A percentile compares a stretch with the other conserved stretches of the same genome.
These are phyloP conservation scores for Drosophila subquinaria DNA, from an alignment of 2,888 invertebrate genomes.

Conservation along the genomic window DNA sequence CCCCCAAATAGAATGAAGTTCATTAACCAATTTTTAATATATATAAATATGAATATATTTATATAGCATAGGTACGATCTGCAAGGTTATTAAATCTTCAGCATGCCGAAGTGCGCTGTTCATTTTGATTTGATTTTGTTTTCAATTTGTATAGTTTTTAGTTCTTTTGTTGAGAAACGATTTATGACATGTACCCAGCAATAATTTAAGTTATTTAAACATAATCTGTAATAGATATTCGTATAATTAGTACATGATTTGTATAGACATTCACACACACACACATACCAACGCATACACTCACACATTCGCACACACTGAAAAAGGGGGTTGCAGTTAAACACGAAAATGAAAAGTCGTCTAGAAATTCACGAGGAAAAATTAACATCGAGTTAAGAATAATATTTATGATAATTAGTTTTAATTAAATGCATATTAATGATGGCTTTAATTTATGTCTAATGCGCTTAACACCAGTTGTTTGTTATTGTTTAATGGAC, in stretches of 20 bases:
- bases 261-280: constrained; percentile 47
- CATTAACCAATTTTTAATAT: no score
- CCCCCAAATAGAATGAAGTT: neutral
- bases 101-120: constrained; percentile 22
- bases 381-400: constrained; percentile 41
- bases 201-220: constrained; percentile 40
- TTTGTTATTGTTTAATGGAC: constrained; percentile 14
- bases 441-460: constrained; percentile 37
- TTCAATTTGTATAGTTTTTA: constrained; percentile 35
- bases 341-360: constrained; percentile 33
- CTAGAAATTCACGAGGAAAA: constrained; percentile 34
- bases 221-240: constrained; percentile 49
- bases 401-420: constrained; percentile 38
- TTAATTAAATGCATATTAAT: constrained; percentile 61
- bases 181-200: constrained; percentile 63
- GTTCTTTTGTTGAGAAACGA: constrained; percentile 54
- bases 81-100: constrained; percentile 17
- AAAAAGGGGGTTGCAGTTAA: constrained; percentile 48
- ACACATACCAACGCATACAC: constrained; percentile 18
- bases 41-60: neutral
- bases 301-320: constrained; percentile 26
- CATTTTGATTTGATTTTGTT: constrained; percentile 31
- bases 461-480: constrained; percentile 42
- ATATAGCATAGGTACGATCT: neutral
- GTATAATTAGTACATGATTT: constrained; percentile 36